Conservation (phyloP, 2,113 vertebrate genomes). For the Thalassarche chlororhynchos region DNA sequence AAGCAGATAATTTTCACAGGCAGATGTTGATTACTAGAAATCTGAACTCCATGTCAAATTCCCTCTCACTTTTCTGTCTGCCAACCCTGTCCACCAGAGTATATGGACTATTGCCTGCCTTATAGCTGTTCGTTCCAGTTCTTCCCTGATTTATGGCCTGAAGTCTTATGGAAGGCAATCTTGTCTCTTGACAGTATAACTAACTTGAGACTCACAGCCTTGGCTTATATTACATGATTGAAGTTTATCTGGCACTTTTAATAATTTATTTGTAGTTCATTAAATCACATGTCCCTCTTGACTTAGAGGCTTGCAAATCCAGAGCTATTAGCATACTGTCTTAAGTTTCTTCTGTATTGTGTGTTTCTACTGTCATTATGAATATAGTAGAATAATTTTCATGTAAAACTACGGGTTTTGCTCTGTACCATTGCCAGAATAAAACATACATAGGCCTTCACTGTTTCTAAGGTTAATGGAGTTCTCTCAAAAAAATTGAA, state of each 20-base stretch:
- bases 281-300: not conserved
- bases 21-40: not conserved
- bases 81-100: not conserved
- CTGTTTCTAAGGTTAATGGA: not conserved
- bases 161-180: not conserved
- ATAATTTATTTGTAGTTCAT: slow-evolving; percentile 17
- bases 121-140: not conserved
- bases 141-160: not conserved
- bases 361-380: not conserved
- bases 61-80: not conserved
- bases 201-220: not conserved
- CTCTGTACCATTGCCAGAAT: not conserved
- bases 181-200: not conserved
- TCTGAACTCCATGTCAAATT: not conserved
- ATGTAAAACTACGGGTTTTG: not conserved
- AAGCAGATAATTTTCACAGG: not conserved
- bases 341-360: not conserved
- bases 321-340: not conserved
- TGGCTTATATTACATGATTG: not conserved
- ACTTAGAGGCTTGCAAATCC: not conserved
- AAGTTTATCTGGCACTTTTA: not conserved
- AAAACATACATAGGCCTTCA: not conserved
- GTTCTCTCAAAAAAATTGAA: not conserved
- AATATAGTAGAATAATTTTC: not conserved
- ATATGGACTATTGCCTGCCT: not conserved